These are phyloP conservation scores for Hypomesus transpacificus DNA, from an alignment of 2,113 vertebrate species.

Conservation along the genomic window DNA sequence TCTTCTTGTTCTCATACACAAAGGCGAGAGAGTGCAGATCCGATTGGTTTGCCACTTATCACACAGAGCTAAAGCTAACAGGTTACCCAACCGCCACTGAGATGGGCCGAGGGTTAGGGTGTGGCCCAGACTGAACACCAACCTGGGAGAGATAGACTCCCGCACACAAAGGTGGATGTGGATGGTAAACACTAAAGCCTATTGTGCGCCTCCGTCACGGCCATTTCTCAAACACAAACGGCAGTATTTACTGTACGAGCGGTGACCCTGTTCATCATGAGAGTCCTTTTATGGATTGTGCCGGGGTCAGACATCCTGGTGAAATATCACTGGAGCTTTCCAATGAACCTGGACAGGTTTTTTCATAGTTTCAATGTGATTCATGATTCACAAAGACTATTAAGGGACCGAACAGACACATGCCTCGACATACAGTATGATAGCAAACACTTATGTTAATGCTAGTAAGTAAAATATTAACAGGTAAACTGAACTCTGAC, in stretches of 20 bases:
- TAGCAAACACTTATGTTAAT: background rate
- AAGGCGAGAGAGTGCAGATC: slow-evolving; percentile 48
- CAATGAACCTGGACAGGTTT: slow-evolving; percentile 32
- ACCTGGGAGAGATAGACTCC: slow-evolving; percentile 59
- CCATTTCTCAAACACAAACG: slow-evolving; percentile 66
- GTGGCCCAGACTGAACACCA: slow-evolving; percentile 58
- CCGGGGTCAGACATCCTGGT: slow-evolving; percentile 41
- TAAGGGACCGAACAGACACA: background rate
- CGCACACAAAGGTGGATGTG: slow-evolving; percentile 69
- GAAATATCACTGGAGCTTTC: slow-evolving; percentile 51
- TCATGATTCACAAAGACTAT: slow-evolving; percentile 33
- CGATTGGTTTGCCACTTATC: slow-evolving; percentile 63
- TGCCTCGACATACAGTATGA: background rate
- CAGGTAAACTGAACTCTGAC: too few species aligned
- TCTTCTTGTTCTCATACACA: slow-evolving; percentile 51
- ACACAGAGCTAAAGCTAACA: slow-evolving; percentile 58
- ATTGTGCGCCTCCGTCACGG: slow-evolving; percentile 65
- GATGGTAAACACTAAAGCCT: slow-evolving; percentile 63
- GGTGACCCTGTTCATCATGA: slow-evolving; percentile 53
- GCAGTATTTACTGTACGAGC: slow-evolving; percentile 58
- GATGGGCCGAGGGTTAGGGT: slow-evolving; percentile 59
- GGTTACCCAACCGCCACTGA: slow-evolving; percentile 56
- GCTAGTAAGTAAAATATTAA: background rate
- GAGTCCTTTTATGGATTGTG: slow-evolving; percentile 61
- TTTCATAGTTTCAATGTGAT: slow-evolving; percentile 55